Evolutionary conservation across 2,888 invertebrate species (phyloP).

Genomic region (Sesia apiformis): DNA sequence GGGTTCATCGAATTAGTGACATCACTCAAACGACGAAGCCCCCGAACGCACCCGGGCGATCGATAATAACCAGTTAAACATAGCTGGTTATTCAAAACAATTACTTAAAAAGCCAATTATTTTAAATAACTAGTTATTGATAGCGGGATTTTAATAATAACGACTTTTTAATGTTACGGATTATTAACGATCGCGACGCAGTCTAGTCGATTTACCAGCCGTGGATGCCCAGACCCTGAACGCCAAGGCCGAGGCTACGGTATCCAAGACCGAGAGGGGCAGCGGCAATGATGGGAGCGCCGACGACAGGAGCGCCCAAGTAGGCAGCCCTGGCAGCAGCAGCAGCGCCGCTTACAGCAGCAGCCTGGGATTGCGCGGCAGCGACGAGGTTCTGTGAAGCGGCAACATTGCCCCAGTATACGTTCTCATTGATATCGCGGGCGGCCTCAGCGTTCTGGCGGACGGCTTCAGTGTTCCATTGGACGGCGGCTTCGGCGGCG

Average conservation of each 20-base stretch:
- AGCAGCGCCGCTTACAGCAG: conserved; percentile 43
- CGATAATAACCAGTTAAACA: conserved; percentile 1
- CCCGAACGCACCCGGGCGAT: background rate
- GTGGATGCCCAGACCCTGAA: conserved; percentile 12
- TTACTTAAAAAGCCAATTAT: background rate
- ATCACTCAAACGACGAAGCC: conserved; percentile 11
- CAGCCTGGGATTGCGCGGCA: conserved; percentile 61
- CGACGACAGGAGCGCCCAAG: conserved; percentile 14
- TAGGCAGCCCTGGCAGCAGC: conserved; percentile 32
- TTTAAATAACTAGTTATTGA: background rate
- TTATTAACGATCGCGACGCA: background rate
- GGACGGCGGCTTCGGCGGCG: conserved; percentile 51
- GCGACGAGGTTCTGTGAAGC: conserved; percentile 58
- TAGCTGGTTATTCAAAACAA: conserved; percentile 11
- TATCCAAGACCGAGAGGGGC: conserved; percentile 17
- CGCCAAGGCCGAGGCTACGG: conserved; percentile 14
- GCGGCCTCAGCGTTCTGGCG: conserved; percentile 43
- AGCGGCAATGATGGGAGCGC: conserved; percentile 10
- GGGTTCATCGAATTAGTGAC: too few species aligned
- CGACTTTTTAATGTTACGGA: background rate
- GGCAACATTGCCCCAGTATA: conserved; percentile 58
- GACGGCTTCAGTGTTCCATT: conserved; percentile 52
- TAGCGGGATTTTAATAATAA: background rate
- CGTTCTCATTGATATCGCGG: conserved; percentile 59
- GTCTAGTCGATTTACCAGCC: conserved; percentile 1